phyloP scores from a whole-genome alignment of 2,113 vertebrate species.

The Sebastes fasciatus region DNA sequence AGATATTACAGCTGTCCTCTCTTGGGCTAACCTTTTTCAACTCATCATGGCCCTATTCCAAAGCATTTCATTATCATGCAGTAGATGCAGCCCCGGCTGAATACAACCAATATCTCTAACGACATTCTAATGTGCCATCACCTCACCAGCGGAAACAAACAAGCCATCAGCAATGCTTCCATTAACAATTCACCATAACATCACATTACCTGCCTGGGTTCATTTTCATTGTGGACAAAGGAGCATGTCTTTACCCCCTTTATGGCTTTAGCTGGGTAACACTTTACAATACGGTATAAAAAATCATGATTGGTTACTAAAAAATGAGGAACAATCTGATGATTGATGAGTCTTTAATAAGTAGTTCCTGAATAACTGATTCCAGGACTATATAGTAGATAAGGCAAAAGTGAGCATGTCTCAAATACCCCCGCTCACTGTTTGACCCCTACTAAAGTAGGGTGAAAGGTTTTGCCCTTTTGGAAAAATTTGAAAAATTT shows the following conservation, averaged over 20 bases:
- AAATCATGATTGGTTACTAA: not conserved
- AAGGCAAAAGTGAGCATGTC: not conserved
- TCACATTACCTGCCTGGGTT: slow-evolving; percentile 25
- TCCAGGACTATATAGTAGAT: not conserved
- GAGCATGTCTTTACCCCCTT: slow-evolving; percentile 16
- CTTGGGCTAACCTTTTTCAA: slow-evolving; percentile 54
- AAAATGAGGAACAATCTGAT: too few relatives aligned
- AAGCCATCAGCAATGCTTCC: slow-evolving; percentile 45
- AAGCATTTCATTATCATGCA: slow-evolving; percentile 59
- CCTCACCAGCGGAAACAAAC: slow-evolving; percentile 60
- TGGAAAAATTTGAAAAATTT: too few relatives aligned
- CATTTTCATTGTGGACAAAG: slow-evolving; percentile 20
- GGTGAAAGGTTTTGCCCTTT: too few relatives aligned
- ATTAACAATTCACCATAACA: slow-evolving; percentile 37
- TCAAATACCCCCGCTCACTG: too few relatives aligned
- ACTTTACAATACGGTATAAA: not conserved
- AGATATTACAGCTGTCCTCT: slow-evolving; percentile 34
- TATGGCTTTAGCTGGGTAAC: slow-evolving; percentile 15
- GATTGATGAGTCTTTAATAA: not conserved
- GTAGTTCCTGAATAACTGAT: not conserved
- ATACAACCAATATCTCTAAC: slow-evolving; percentile 64
- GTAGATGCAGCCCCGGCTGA: slow-evolving; percentile 41
- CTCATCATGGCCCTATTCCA: slow-evolving; percentile 65
- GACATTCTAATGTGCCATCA: slow-evolving; percentile 66
- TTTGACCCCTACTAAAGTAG: too few relatives aligned